These are phyloP conservation scores for Orchesella cincta DNA, from an alignment of 1,140 invertebrate species.

Conservation along the genomic window DNA sequence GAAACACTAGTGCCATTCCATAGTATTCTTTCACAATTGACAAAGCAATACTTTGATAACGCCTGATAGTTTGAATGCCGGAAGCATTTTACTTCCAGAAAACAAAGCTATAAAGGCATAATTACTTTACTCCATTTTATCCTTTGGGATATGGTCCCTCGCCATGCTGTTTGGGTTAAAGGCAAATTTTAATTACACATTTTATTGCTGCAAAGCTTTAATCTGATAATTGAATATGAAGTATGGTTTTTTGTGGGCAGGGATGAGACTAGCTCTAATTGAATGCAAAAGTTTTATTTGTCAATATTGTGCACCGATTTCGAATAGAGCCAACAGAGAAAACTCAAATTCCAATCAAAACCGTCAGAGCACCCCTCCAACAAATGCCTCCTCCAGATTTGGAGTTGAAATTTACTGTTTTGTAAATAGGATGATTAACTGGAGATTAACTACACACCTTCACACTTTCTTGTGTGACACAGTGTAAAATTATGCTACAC, in stretches of 20 bases:
- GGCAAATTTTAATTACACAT: no score
- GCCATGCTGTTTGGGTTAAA: no score
- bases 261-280: slow-evolving; percentile 39
- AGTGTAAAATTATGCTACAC: no score
- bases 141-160: slow-evolving; percentile 70
- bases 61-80: slow-evolving; percentile 73
- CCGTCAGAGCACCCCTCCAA: neutral
- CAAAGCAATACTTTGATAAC: slow-evolving; percentile 66
- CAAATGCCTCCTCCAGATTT: neutral
- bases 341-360: slow-evolving; percentile 31
- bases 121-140: slow-evolving; percentile 61
- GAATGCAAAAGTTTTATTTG: slow-evolving; percentile 33
- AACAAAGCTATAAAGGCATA: slow-evolving; percentile 55
- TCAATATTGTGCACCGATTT: slow-evolving; percentile 34
- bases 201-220: neutral
- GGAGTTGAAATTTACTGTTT: neutral
- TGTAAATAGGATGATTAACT: no score
- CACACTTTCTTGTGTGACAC: no score
- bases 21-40: slow-evolving; percentile 65
- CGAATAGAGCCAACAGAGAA: slow-evolving; percentile 33
- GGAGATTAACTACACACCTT: no score
- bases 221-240: no score
- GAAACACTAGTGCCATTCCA: slow-evolving; percentile 63
- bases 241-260: no score
- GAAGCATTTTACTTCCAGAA: slow-evolving; percentile 67